A percentile compares a stretch with the other conserved stretches of the same genome.
Evolutionary conservation across 2,113 vertebrate species (phyloP).

Genomic region (Hyperopisus bebe): DNA sequence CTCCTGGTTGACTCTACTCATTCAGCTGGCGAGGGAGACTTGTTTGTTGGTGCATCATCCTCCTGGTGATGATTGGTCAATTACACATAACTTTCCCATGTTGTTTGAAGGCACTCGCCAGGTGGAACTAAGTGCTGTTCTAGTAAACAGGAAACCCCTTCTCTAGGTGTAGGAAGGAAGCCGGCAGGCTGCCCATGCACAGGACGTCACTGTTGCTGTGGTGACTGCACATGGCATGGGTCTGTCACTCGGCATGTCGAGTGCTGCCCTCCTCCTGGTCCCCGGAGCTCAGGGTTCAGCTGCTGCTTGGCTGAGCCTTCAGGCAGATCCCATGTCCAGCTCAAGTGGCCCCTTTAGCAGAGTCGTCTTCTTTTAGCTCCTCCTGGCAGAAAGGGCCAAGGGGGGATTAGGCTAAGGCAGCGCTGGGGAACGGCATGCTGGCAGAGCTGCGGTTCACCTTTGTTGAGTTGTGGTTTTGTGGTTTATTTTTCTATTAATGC

Average conservation of each 20-base stretch:
- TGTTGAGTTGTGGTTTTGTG: background rate
- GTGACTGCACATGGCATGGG: constrained; percentile 7
- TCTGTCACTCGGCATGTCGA: constrained; percentile 44
- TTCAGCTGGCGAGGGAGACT: background rate
- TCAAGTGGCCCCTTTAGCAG: constrained; percentile 43
- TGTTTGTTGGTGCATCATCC: background rate
- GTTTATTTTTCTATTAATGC: background rate
- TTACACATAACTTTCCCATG: background rate
- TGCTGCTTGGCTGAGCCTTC: constrained; percentile 53
- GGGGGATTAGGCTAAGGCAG: background rate
- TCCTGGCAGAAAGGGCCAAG: background rate
- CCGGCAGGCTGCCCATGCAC: background rate
- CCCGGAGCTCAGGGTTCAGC: constrained; percentile 41
- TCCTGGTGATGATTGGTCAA: background rate
- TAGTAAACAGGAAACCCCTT: background rate
- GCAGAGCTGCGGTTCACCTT: background rate
- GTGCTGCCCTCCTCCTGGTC: constrained; percentile 43
- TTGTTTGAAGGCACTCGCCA: background rate
- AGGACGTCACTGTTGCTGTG: background rate
- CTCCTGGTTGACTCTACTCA: background rate
- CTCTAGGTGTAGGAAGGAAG: background rate
- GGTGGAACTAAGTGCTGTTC: background rate
- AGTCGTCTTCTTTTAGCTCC: background rate
- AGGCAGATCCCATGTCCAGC: constrained; percentile 44
- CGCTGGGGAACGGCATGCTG: background rate